Percentiles rank a stretch among this genome's conserved stretches.
Evolutionary conservation across 1,140 invertebrate species (phyloP).

Genomic region (Leucophenga varia): DNA sequence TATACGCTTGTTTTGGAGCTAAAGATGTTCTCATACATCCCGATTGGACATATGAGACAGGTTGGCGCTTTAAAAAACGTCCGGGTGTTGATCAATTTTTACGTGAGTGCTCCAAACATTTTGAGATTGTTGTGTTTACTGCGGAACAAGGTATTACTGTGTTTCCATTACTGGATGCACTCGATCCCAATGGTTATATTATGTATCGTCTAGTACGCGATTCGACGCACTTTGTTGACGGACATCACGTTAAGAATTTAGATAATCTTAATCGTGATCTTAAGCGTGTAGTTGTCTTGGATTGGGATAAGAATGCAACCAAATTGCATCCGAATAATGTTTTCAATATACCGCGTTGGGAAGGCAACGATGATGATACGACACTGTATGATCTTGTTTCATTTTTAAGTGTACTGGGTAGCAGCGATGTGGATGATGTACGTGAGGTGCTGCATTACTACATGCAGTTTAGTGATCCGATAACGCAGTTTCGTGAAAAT

Average conservation of each 20-base stretch:
- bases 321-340: slow-evolving; percentile 87
- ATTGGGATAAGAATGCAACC: slow-evolving; percentile 88
- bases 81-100: slow-evolving; percentile 97
- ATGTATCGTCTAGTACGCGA: slow-evolving; percentile 93
- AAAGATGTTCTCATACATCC: slow-evolving; percentile 96
- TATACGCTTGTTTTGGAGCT: slow-evolving; percentile 97
- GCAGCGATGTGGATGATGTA: slow-evolving; percentile 88
- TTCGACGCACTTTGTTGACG: slow-evolving; percentile 92
- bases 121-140: slow-evolving; percentile 97
- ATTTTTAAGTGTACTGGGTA: slow-evolving; percentile 85
- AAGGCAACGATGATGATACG: slow-evolving; percentile 88
- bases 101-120: slow-evolving; percentile 84
- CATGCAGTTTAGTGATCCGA: slow-evolving; percentile 88
- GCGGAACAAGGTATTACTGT: slow-evolving; percentile 88
- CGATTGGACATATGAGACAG: slow-evolving; percentile 89
- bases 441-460: slow-evolving; percentile 92
- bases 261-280: slow-evolving; percentile 93
- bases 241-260: slow-evolving; percentile 95
- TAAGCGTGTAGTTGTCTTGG: slow-evolving; percentile 93
- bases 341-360: slow-evolving; percentile 88
- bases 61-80: slow-evolving; percentile 91
- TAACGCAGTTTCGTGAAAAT: slow-evolving; percentile 87
- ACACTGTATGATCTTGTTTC: slow-evolving; percentile 86
- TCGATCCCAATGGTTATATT: slow-evolving; percentile 87
- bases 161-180: slow-evolving; percentile 87